These are phyloP conservation scores for Smittia aterrima DNA, from an alignment of 2,888 invertebrate genomes.

Conservation along the genomic window DNA sequence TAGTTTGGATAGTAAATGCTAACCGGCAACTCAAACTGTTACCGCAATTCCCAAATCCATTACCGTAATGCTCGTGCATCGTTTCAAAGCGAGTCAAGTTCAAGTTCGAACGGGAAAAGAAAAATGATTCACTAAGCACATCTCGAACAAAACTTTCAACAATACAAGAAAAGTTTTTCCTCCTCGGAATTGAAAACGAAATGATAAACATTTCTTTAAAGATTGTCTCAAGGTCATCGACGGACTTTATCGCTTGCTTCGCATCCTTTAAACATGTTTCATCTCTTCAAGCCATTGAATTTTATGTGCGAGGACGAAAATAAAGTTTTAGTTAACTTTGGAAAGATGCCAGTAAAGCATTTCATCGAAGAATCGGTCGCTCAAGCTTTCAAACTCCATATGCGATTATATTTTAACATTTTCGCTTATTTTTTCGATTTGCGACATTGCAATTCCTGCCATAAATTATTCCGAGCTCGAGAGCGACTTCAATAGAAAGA, in stretches of 20 bases:
- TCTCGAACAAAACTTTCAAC: not conserved
- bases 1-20: too few species aligned
- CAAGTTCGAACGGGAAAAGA: not conserved
- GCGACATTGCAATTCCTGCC: too few species aligned
- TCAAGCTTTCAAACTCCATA: too few species aligned
- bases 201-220: not conserved
- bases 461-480: too few species aligned
- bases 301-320: not conserved
- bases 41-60: too few species aligned
- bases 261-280: constrained; percentile 4
- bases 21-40: too few species aligned
- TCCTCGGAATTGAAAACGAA: not conserved
- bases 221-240: not conserved
- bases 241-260: not conserved
- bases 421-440: too few species aligned
- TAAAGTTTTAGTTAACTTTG: not conserved
- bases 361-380: not conserved
- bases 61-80: too few species aligned
- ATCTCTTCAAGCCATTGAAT: not conserved
- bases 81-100: not conserved
- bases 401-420: too few species aligned
- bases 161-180: not conserved
- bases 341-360: not conserved
- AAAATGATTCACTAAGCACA: not conserved
- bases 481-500: too few species aligned